These are phyloP conservation scores for Xanthorhoe designata DNA, from an alignment of 2,888 invertebrate species.

Conservation along the genomic window DNA sequence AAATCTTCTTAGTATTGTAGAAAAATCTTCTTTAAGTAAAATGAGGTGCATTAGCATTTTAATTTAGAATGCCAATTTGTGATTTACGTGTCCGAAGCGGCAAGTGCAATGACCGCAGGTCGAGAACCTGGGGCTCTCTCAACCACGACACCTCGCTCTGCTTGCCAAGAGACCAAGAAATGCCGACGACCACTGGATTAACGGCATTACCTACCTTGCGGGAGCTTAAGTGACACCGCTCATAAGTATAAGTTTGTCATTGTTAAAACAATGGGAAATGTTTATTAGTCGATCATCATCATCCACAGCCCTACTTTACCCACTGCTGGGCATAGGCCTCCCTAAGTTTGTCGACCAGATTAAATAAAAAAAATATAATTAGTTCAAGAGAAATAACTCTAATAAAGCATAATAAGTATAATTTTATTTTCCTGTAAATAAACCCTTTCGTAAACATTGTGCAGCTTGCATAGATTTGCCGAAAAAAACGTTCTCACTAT, in stretches of 20 bases:
- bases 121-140: slow-evolving; percentile 37
- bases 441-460: too few relatives aligned
- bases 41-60: not conserved
- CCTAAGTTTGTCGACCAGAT: too few relatives aligned
- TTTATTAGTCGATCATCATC: too few relatives aligned
- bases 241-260: not conserved
- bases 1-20: too few relatives aligned
- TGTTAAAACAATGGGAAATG: not conserved
- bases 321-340: too few relatives aligned
- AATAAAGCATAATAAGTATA: too few relatives aligned
- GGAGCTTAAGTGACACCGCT: not conserved
- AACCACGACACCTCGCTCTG: slow-evolving; percentile 32
- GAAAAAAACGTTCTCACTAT: too few relatives aligned
- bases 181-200: not conserved
- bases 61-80: not conserved
- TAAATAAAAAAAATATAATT: too few relatives aligned
- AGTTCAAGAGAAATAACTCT: too few relatives aligned
- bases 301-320: too few relatives aligned
- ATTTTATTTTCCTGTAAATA: too few relatives aligned
- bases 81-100: slow-evolving; percentile 31
- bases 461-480: too few relatives aligned
- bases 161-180: not conserved
- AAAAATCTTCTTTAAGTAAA: not conserved
- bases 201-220: not conserved
- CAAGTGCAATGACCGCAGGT: slow-evolving; percentile 38